Conservation (phyloP, 2,888 invertebrate species). For the Dynastes maya region DNA sequence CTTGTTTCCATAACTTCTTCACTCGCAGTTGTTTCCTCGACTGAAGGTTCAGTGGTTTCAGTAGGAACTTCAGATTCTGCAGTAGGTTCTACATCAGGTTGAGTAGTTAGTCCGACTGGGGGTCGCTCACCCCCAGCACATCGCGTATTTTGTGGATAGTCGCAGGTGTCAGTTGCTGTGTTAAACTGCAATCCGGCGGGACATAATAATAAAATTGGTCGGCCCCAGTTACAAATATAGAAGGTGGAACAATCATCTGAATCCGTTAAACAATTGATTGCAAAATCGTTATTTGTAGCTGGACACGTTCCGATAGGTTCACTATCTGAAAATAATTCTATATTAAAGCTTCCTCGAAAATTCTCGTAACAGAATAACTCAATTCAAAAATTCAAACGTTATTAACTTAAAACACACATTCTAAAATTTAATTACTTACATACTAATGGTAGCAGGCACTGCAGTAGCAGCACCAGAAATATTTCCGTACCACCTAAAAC, state of each 20-base stretch:
- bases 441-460: slow-evolving; percentile 7
- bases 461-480: slow-evolving; percentile 1
- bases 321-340: neutral
- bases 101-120: no score
- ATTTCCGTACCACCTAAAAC: slow-evolving; percentile 14
- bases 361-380: no score
- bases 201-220: slow-evolving; percentile 45
- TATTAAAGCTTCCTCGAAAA: no score
- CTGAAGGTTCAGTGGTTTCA: no score
- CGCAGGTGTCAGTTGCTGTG: slow-evolving; percentile 47
- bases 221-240: slow-evolving; percentile 28
- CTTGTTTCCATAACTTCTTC: no score
- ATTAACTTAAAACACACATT: neutral
- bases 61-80: no score
- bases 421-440: slow-evolving; percentile 20
- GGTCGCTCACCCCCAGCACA: slow-evolving; percentile 15
- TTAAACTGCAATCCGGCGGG: slow-evolving; percentile 52
- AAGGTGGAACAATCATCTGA: slow-evolving; percentile 23
- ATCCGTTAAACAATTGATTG: slow-evolving; percentile 23
- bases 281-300: neutral
- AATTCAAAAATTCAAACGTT: no score
- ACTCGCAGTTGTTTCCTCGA: neutral
- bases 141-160: slow-evolving; percentile 50
- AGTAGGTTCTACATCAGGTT: neutral
- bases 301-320: slow-evolving; percentile 45